These are phyloP conservation scores for Novumbra hubbsi DNA, from an alignment of 2,797 vertebrate genomes.

Conservation along the genomic window DNA sequence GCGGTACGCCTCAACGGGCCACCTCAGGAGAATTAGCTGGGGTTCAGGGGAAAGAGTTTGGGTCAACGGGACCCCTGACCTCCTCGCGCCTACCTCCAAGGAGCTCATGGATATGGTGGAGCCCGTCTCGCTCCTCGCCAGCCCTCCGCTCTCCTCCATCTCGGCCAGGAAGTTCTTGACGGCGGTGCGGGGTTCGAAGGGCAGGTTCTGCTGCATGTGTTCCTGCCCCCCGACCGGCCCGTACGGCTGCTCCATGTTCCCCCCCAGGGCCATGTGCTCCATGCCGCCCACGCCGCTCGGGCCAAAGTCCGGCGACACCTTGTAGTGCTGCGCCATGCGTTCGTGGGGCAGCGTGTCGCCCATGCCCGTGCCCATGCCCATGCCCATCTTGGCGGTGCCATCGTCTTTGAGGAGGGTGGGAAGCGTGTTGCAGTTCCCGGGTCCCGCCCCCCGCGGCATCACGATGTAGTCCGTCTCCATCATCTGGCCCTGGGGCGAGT, in stretches of 20 bases:
- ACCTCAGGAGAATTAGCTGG: no score
- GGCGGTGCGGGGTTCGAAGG: slow-evolving; percentile 96
- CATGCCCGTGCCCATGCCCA: slow-evolving; percentile 77
- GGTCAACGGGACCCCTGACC: no score
- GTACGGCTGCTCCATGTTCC: slow-evolving; percentile 93
- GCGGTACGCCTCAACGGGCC: no score
- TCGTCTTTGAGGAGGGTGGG: slow-evolving; percentile 93
- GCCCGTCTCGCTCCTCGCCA: slow-evolving; percentile 96
- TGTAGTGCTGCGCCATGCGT: slow-evolving; percentile 96
- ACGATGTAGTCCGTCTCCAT: slow-evolving; percentile 99
- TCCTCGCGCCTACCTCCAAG: slow-evolving; percentile 82
- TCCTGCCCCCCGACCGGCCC: slow-evolving; percentile 71
- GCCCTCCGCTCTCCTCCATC: slow-evolving; percentile 90
- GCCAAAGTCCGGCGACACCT: slow-evolving; percentile 92
- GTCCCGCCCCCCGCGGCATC: slow-evolving; percentile 85
- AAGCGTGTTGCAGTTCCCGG: slow-evolving; percentile 71
- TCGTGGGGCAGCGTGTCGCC: slow-evolving; percentile 87
- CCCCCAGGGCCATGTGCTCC: slow-evolving; percentile 86
- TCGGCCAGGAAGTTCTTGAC: slow-evolving; percentile 99
- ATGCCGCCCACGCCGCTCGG: slow-evolving; percentile 87
- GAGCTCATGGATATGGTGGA: slow-evolving; percentile 99
- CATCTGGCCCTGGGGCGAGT: slow-evolving; percentile 83
- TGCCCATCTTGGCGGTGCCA: slow-evolving; percentile 86
- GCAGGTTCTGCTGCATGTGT: slow-evolving; percentile 96
- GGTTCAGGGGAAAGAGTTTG: no score